Base-by-base conservation (phyloP, 2,797 vertebrate genomes). In the Myripristis murdjan region DNA sequence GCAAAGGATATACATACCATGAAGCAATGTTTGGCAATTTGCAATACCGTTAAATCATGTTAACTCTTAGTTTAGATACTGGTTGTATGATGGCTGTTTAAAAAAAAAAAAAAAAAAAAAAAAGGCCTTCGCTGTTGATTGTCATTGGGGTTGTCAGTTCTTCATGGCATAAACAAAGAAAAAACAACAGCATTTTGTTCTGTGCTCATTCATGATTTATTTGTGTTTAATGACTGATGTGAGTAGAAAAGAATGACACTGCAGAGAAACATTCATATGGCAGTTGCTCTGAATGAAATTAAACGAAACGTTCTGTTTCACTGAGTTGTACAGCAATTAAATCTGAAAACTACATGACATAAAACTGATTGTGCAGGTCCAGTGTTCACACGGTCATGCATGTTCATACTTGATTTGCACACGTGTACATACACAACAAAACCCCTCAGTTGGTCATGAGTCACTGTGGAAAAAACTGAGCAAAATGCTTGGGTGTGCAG, bases 1-100 rank as follows among this genome's bases (percentile, higher is more conserved):
- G 33, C 51, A 70, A 72, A 79, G 52, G 57, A 63, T 52, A 64
- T 35, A 35, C 51, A 52, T 56, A 16, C 59, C 53, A 5, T 26
- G 2, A 61, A 41, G n/a, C n/a, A 31, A 33, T 11, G 6, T 33
- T 2, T 24, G 4, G 47, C 18, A 33, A 39, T 61, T 67, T 47
- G 12, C 14, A n/a, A n/a, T n/a, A n/a, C n/a, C n/a, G n/a, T n/a
- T n/a, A n/a, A n/a, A n/a, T n/a, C n/a, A n/a, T n/a, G n/a, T n/a
- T n/a, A n/a, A n/a, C n/a, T n/a, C n/a, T n/a, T n/a, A n/a, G n/a
- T n/a, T n/a, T n/a, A n/a, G n/a, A n/a, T n/a, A n/a, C n/a, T n/a
- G n/a, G n/a, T n/a, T n/a, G n/a, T n/a, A n/a, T n/a, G n/a, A n/a
- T n/a, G n/a, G n/a, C n/a, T n/a, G n/a, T n/a, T n/a, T n/a, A n/a